These are phyloP conservation scores for Cyprinodon tularosa DNA, from an alignment of 2,113 vertebrate species.

Conservation along the genomic window DNA sequence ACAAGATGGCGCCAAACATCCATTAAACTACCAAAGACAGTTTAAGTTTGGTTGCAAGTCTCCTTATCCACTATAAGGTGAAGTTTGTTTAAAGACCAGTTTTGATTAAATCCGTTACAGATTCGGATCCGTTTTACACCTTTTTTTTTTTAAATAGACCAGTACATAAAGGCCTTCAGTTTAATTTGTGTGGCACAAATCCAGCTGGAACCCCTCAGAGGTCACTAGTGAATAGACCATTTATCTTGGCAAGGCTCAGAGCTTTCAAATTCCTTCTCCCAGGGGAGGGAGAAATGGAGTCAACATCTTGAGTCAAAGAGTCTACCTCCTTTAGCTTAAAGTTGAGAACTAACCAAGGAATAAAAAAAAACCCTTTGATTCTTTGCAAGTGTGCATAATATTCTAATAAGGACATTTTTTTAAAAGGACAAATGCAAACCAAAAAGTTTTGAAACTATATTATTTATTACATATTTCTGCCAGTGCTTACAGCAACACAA, in stretches of 20 bases:
- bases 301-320: conserved; percentile 61
- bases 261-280: conserved; percentile 52
- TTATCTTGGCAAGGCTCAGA: conserved; percentile 48
- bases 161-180: conserved; percentile 50
- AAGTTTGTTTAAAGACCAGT: too few species aligned
- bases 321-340: conserved; percentile 28
- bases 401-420: accelerated
- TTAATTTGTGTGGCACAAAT: conserved; percentile 52
- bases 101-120: too few species aligned
- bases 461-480: conserved; percentile 77
- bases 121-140: too few species aligned
- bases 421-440: neutral
- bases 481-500: conserved; percentile 74
- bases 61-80: too few species aligned
- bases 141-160: conserved; percentile 9
- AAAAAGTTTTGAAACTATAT: conserved; percentile 66
- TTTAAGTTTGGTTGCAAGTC: too few species aligned
- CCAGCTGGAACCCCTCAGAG: conserved; percentile 58
- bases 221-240: conserved; percentile 49
- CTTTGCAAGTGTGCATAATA: neutral
- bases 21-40: neutral
- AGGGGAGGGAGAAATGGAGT: conserved; percentile 39
- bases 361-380: too few species aligned
- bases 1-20: conserved; percentile 47
- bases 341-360: conserved; percentile 4